Evolutionary conservation across 2,888 invertebrate species (phyloP), one percentile per base, ranked within the genome.

Genomic region (Apamea monoglypha): DNA sequence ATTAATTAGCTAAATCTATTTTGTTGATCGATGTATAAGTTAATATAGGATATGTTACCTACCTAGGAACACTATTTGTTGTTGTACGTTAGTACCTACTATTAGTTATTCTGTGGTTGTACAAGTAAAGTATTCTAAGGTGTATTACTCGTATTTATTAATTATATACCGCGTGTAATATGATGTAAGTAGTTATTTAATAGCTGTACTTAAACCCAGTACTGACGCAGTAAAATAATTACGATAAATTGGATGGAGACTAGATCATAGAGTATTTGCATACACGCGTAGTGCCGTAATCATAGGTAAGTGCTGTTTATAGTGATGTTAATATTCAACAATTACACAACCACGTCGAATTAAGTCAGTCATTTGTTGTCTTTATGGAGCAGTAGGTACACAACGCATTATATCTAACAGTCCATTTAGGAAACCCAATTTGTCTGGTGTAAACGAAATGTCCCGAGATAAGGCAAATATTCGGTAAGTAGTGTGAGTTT

Each of bases 191-290:
- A 71, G 53, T 76, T 69, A 74, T 69, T 74, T 78, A 80, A 76
- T 76, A 76, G 63, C 71, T 64, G 67, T 36, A 71, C 53, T 63
- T 80, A 83, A 80, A 71, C 77, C 56, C 50, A 68, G 21, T 70
- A 40, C 59, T 78, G 71, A 76, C 77, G 74, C 80, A 78, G 72
- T 71, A 70, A 70, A 74, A 74, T 78, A 80, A 87, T 85, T 82
- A 74, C 76, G 64, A 82, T 83, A 81, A 77, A 87, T 79, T 85
- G 77, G 77, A 78, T 79, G 74, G 73, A 80, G 74, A 53, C 73
- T 78, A 78, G 72, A 82, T 75, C 76, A 70, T 70, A 59, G 44
- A 73, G 29, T 74, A 82, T 82, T 74, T 74, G 76, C 81, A 84
- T 78, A 69, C 29, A 47, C 50, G 76, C 40, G 76, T 79, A 81